These are phyloP conservation scores for Drosophila carrolli DNA, from an alignment of 1,140 invertebrate species.

Conservation along the genomic window DNA sequence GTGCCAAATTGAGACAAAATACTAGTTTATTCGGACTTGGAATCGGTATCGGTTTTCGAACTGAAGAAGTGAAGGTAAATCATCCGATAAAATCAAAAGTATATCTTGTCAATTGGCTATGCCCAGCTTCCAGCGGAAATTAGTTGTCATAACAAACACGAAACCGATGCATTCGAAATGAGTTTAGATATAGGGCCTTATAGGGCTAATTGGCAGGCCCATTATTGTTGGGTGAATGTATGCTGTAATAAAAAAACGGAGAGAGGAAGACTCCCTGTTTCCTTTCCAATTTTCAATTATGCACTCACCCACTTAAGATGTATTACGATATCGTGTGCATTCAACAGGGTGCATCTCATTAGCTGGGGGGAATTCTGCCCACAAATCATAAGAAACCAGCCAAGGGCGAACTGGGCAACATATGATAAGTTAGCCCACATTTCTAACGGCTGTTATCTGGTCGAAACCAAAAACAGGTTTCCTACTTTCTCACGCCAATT, in stretches of 20 bases:
- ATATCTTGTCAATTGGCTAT: slow-evolving; percentile 33
- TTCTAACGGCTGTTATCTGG: slow-evolving; percentile 26
- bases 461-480: slow-evolving; percentile 61
- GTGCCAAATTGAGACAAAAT: slow-evolving; percentile 57
- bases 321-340: slow-evolving; percentile 27
- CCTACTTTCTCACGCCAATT: slow-evolving; percentile 79
- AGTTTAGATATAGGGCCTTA: slow-evolving; percentile 26
- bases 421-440: slow-evolving; percentile 40
- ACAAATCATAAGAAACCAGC: slow-evolving; percentile 41
- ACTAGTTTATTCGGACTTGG: slow-evolving; percentile 13
- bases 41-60: slow-evolving; percentile 32
- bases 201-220: slow-evolving; percentile 47
- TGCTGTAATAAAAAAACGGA: slow-evolving; percentile 11
- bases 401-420: slow-evolving; percentile 21
- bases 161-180: slow-evolving; percentile 49
- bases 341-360: slow-evolving; percentile 46
- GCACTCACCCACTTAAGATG: slow-evolving; percentile 27
- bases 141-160: slow-evolving; percentile 62
- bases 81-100: slow-evolving; percentile 63
- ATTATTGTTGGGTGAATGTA: slow-evolving; percentile 19
- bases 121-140: slow-evolving; percentile 60
- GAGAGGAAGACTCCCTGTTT: slow-evolving; percentile 7
- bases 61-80: slow-evolving; percentile 73
- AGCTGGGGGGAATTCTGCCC: slow-evolving; percentile 15
- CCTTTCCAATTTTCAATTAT: slow-evolving; percentile 44